These are phyloP conservation scores for Tychaedon coryphoeus DNA, from an alignment of 2,113 vertebrate genomes.

Conservation along the genomic window DNA sequence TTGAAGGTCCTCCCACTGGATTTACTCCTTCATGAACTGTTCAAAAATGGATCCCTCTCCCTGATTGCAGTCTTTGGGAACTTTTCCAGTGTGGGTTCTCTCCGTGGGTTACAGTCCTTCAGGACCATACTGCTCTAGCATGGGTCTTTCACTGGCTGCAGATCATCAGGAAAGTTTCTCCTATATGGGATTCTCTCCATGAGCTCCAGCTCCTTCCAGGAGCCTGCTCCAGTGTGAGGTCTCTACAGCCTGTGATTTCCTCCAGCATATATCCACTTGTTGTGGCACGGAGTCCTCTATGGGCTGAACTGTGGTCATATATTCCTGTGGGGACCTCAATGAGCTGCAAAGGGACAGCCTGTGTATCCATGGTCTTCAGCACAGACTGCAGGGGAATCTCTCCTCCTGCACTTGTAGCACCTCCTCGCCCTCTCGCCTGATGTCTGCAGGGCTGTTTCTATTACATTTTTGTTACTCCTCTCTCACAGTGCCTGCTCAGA, in stretches of 20 bases:
- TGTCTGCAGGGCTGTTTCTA: neutral
- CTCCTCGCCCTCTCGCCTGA: fast-evolving
- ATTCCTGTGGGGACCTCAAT: fast-evolving
- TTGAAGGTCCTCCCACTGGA: neutral
- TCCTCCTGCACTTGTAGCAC: neutral
- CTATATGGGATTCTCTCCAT: neutral
- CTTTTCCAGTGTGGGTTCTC: neutral
- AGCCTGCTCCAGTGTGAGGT: neutral
- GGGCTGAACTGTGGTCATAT: neutral
- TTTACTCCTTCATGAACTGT: neutral
- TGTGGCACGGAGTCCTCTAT: neutral
- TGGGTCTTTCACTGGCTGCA: neutral
- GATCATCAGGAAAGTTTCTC: neutral
- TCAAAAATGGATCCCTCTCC: neutral
- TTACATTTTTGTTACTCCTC: neutral
- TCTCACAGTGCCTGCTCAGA: neutral
- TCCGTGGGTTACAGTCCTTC: neutral
- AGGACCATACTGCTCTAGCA: neutral
- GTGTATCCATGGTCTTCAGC: fast-evolving
- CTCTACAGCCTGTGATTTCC: neutral
- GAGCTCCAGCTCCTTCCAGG: neutral
- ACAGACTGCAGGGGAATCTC: fast-evolving
- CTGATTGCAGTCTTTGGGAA: neutral
- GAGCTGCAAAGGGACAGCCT: neutral
- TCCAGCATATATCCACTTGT: neutral